phyloP scores from a whole-genome alignment of 2,888 invertebrate genomes.

The Dicyrtoma fusca region DNA sequence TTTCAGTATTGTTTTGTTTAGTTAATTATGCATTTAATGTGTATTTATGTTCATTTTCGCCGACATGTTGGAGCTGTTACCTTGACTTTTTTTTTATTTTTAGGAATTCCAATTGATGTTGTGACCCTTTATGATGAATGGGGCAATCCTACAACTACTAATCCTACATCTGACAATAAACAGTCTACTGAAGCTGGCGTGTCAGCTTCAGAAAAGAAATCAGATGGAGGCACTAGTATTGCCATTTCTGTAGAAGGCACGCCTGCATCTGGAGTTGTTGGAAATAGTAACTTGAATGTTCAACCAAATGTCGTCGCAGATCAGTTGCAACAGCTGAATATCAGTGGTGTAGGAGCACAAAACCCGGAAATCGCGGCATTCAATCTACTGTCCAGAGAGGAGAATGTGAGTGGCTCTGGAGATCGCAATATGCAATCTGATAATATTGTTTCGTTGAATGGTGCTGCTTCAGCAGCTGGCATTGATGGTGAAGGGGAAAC shows the following conservation, averaged over 20 bases:
- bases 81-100: slow-evolving; percentile 11
- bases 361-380: neutral
- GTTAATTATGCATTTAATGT: neutral
- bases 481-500: slow-evolving; percentile 36
- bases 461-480: neutral
- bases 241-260: neutral
- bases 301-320: slow-evolving; percentile 3
- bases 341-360: slow-evolving; percentile 7
- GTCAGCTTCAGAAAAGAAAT: neutral
- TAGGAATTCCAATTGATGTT: slow-evolving; percentile 55
- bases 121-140: slow-evolving; percentile 53
- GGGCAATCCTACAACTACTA: slow-evolving; percentile 44
- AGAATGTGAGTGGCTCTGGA: slow-evolving; percentile 8
- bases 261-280: neutral
- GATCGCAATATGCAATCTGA: slow-evolving; percentile 1
- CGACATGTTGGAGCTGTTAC: too few relatives aligned
- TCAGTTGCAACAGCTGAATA: slow-evolving; percentile 34
- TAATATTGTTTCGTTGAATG: neutral
- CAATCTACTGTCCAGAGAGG: slow-evolving; percentile 3
- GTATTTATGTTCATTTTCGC: too few relatives aligned
- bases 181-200: slow-evolving; percentile 17
- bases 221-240: neutral
- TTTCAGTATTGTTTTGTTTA: neutral
- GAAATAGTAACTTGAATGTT: neutral
- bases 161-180: neutral